Conservation (phyloP, 2,888 invertebrate species). For the Dryobotodes eremita region DNA sequence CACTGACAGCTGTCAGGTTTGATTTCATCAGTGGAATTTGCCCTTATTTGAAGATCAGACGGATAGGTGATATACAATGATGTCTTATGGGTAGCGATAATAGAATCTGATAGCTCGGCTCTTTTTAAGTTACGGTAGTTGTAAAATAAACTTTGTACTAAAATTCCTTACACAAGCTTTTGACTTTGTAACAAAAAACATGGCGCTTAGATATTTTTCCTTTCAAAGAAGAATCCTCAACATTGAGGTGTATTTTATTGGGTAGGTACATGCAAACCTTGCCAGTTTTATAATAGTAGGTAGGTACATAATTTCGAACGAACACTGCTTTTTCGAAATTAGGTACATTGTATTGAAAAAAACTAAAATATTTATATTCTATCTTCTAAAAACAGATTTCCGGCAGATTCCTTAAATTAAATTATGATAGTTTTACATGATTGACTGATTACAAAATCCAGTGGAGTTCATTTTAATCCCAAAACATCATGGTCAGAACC, state of each 20-base stretch:
- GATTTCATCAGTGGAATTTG: not conserved
- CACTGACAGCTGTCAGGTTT: not conserved
- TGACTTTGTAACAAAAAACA: slow-evolving; percentile 23
- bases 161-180: not conserved
- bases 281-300: not conserved
- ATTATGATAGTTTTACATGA: not conserved
- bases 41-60: too few species aligned
- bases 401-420: not conserved
- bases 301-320: too few species aligned
- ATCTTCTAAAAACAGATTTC: not conserved
- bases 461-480: not conserved
- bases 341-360: not conserved
- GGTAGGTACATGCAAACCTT: not conserved
- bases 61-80: not conserved
- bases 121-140: slow-evolving; percentile 26
- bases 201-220: not conserved
- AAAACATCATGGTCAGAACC: not conserved
- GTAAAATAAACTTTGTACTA: slow-evolving; percentile 40
- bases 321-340: too few species aligned
- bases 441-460: not conserved
- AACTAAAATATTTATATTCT: not conserved
- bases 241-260: not conserved
- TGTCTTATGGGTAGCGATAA: not conserved
- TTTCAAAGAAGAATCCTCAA: not conserved
- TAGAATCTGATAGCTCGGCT: slow-evolving; percentile 30